Base-by-base conservation (phyloP, 1,140 invertebrate genomes). In the Brachionus rotundiformis region DNA sequence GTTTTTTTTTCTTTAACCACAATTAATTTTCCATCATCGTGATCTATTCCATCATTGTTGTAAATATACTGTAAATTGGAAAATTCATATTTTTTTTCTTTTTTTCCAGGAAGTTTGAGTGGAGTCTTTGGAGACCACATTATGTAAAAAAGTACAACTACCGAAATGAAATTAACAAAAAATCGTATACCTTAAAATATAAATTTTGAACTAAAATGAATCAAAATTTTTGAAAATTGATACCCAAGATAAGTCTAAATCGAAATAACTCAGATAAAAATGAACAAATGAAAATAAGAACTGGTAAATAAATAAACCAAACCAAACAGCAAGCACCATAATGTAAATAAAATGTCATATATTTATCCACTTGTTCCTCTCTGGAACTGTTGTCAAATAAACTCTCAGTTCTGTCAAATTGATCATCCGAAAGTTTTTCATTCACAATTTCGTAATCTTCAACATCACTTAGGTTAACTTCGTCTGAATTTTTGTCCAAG, bases 291-390 rank as follows among this genome's bases (percentile, higher is more conserved):
- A 98, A 90, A 59, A 94, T 95, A 83, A 98, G 92, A 47, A 97
- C 92, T 7, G 95, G 95, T 83, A 98, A 90, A 88, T 98, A 98
- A 83, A 98, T 94, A 85, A 98, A 98, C 96, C 96, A 98, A 16
- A 98, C 95, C 2, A 81, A 11, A 27, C 36, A 81, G 47, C 79
- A 81, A 0, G 96, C 96, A 61, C 95, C 96, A 88, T 98, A 96
- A 87, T 98, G 96, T 61, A 97, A 91, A 54, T 96, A 91, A 88
- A 97, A 98, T 86, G 95, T 93, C 7, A 95, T 89, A 87, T 95
- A 95, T 83, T 93, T 92, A 85, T 92, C 92, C 44, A 79, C 82
- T 82, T 83, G 83, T 61, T 83, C 83, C 59, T 83, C 86, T 82
- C 82, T 76, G 73, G 75, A 19, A 33, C 1, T 31, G 11, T 75